Base-by-base conservation (phyloP, 2,113 vertebrate species). In the Grammatotria lemairii region DNA sequence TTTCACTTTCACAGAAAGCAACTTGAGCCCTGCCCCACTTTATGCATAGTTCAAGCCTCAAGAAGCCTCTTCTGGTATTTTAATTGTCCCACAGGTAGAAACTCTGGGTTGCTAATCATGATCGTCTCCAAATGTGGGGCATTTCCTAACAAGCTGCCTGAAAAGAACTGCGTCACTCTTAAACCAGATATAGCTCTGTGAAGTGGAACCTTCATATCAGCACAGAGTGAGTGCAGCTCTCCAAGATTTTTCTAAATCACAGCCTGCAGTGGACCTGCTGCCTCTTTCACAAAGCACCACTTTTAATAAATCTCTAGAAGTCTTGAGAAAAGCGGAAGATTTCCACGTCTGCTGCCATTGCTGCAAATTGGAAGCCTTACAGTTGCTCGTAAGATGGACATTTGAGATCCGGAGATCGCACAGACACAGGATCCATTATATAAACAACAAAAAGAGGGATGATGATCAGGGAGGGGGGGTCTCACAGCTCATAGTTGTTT, bases 141-240 rank as follows among this genome's bases (percentile, higher is more conserved):
- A 65, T 91, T 87, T 63, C 33, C 81, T 85, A 93, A 88, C 73
- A 81, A 89, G 87, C 88, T 91, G 88, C 85, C 73, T 87, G 49
- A 86, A 78, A 80, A 47, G 40, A 73, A 84, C 17, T 11, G 88
- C 51, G 60, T 83, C 19, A 49, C 83, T 84, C 54, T 85, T 83
- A 86, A 88, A 89, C 31, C 87, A 82, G 53, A 83, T 79, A 23
- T 42, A 81, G 79, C 65, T 89, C 79, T 78, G 53, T 91, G 85
- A 86, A 89, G 91, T 90, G 87, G n/a, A 90, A 84, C 81, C 87
- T 82, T 19, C 80, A 54, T 84, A 73, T 84, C 82, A 90, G 83
- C 70, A 60, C n/a, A 40, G 80, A 83, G 42, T 40, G n/a, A 83
- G 42, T 40, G n/a, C 40, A 31, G 57, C 82, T 87, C 86, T 26